Conservation (phyloP, 2,113 vertebrate genomes). For the Alaudala cheleensis region DNA sequence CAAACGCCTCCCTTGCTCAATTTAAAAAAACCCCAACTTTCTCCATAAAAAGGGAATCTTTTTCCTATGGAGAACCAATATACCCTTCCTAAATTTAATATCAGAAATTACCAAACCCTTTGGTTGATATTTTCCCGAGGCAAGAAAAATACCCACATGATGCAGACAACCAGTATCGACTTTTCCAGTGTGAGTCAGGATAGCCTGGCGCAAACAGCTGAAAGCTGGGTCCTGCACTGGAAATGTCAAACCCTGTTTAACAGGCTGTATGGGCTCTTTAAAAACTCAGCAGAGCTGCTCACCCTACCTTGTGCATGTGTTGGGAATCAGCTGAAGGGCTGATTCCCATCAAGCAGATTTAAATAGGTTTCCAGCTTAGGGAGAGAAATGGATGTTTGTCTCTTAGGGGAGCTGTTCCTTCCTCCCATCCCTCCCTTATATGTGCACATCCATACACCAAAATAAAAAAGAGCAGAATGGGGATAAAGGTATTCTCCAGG, state of each 20-base stretch:
- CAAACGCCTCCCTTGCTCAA: neutral
- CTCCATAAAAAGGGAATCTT: neutral
- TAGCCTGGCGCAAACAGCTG: neutral
- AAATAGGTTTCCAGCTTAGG: slow-evolving; percentile 61
- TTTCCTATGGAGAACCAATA: neutral
- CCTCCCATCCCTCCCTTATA: neutral
- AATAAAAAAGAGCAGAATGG: neutral
- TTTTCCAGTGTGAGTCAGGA: neutral
- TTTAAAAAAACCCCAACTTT: neutral
- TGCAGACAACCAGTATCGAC: neutral
- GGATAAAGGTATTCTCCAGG: neutral
- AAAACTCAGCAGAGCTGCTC: neutral
- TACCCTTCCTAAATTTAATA: neutral
- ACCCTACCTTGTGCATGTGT: slow-evolving; percentile 29
- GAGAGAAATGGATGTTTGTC: slow-evolving; percentile 42
- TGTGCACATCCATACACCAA: neutral
- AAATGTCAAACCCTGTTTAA: neutral
- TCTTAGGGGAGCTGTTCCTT: slow-evolving; percentile 24
- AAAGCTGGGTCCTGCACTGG: neutral
- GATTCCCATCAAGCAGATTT: slow-evolving; percentile 67
- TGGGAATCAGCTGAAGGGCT: slow-evolving; percentile 43
- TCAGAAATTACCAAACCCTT: neutral
- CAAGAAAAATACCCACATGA: neutral
- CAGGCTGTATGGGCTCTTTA: slow-evolving; percentile 40
- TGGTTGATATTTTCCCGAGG: neutral